Percentiles rank a stretch among this genome's conserved stretches.
Evolutionary conservation across 30 jellyfish, hydroid and myxozoan species (phyloP).

Genomic region (Aurelia sp.): DNA sequence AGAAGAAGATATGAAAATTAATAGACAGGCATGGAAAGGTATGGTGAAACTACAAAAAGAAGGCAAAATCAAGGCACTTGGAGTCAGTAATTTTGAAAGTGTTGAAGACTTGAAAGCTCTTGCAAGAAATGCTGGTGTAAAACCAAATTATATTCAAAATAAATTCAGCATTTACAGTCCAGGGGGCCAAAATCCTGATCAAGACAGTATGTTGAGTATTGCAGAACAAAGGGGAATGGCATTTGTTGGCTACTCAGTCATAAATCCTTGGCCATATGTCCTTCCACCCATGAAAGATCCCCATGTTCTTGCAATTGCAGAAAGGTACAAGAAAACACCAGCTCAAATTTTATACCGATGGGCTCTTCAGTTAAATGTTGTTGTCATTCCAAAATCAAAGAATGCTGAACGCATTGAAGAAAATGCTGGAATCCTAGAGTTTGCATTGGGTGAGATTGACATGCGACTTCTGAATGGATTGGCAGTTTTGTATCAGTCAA

Average conservation of each 20-base stretch:
- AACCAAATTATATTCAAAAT: conserved; percentile 67
- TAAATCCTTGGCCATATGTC: conserved; percentile 62
- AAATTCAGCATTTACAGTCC: conserved; percentile 73
- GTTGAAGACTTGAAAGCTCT: conserved; percentile 18
- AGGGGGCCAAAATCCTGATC: conserved; percentile 51
- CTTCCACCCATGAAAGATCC: conserved; percentile 71
- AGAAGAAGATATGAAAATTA: conserved; percentile 23
- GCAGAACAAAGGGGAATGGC: conserved; percentile 65
- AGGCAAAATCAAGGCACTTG: conserved; percentile 64
- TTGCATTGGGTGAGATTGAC: conserved; percentile 63
- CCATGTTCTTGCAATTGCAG: conserved; percentile 54
- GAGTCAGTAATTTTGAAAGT: conserved; percentile 67
- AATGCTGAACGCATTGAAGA: conserved; percentile 73
- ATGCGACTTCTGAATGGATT: conserved; percentile 72
- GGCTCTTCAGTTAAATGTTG: conserved; percentile 67
- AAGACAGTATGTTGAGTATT: conserved; percentile 37
- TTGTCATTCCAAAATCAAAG: conserved; percentile 69
- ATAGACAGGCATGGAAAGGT: conserved; percentile 68
- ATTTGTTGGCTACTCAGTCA: conserved; percentile 62
- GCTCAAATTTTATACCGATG: conserved; percentile 68
- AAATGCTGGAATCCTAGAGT: conserved; percentile 60
- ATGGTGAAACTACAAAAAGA: conserved; percentile 50
- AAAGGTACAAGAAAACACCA: conserved; percentile 45
- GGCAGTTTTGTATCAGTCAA: conserved; percentile 42
- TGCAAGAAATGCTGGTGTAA: conserved; percentile 32